phyloP scores from a whole-genome alignment of 2,888 invertebrate species.

The Mellilla xanthometata region DNA sequence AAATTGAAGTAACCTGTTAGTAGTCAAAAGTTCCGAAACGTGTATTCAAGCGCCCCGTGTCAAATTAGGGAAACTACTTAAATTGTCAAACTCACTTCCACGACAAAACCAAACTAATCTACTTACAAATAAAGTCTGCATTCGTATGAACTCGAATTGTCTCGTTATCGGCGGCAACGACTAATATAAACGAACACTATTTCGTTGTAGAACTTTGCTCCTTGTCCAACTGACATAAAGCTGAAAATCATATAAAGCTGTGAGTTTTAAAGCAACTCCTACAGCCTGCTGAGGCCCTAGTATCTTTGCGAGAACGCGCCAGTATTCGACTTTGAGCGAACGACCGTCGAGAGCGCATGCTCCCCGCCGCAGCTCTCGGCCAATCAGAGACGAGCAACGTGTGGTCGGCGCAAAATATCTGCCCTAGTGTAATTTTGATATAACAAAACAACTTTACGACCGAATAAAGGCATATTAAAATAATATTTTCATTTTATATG shows the following conservation, averaged over 20 bases:
- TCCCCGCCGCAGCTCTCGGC: slow-evolving; percentile 67
- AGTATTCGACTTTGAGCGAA: slow-evolving; percentile 77
- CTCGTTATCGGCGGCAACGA: slow-evolving; percentile 67
- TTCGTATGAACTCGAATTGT: slow-evolving; percentile 36
- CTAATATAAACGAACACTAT: slow-evolving; percentile 48
- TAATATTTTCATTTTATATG: slow-evolving; percentile 3
- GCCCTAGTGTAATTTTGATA: slow-evolving; percentile 34
- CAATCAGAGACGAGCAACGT: slow-evolving; percentile 67
- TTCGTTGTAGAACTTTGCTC: slow-evolving; percentile 32
- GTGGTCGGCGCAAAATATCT: slow-evolving; percentile 47
- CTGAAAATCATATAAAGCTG: slow-evolving; percentile 10
- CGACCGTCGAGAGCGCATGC: slow-evolving; percentile 74
- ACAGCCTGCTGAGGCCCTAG: slow-evolving; percentile 76
- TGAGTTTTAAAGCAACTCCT: slow-evolving; percentile 61
- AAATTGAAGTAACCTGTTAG: slow-evolving; percentile 29
- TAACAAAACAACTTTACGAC: slow-evolving; percentile 21
- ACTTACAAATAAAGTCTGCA: slow-evolving; percentile 40
- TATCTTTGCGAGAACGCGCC: slow-evolving; percentile 78
- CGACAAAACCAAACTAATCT: slow-evolving; percentile 10
- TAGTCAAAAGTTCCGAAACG: slow-evolving; percentile 52
- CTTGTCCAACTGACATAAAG: slow-evolving; percentile 17
- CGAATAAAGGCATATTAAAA: slow-evolving; percentile 2
- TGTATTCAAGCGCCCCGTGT: slow-evolving; percentile 60
- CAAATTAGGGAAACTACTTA: slow-evolving; percentile 71
- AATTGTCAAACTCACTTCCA: slow-evolving; percentile 41